Base-by-base conservation (phyloP, 2,888 invertebrate genomes). In the Ametastegia equiseti region DNA sequence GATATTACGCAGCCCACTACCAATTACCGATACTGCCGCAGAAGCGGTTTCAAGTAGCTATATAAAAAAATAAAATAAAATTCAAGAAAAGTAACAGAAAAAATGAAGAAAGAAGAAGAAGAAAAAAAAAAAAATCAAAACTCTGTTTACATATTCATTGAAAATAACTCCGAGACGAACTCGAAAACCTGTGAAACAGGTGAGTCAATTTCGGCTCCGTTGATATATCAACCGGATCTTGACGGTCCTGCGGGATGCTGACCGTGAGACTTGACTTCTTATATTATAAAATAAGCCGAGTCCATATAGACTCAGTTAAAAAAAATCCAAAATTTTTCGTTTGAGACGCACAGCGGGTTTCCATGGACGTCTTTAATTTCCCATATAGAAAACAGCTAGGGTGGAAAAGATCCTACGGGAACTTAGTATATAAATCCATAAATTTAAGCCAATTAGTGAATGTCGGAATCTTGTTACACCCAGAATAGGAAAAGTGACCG, bases 361-460 rank as follows among this genome's bases (percentile, higher is more conserved):
- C 42, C 47, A 71, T 15, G 71, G 23, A n/a, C n/a, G n/a, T 30
- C 71, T 42, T 71, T 71, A 5, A 71, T 71, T 47, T n/a, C 69
- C 45, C 27, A 60, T 15, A 60, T n/a, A 30, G 60, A 60, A 60
- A 9, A 9, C 13, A 11, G 60, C 23, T 27, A 30, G 60, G 57
- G 11, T 57, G 57, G 57, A 57, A 19, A 57, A 19, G 30, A 30
- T 23, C 30, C 27, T 15, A 3, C 27, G 11, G 15, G 50, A 36
- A 9, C 23, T 27, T 13, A 30, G n/a, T 54, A 75, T 6, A 23
- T 60, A 63, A 63, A 78, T 60, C 39, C 60, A 60, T 78, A 60
- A 78, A 78, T 78, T 78, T 42, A 19, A n/a, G 42, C 78, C 78
- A 78, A 78, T 78, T 78, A 78, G 78, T 60, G n/a, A 78, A 78